These are phyloP conservation scores for Chymomyza caudatula DNA, from an alignment of 2,888 invertebrate genomes.

Conservation along the genomic window DNA sequence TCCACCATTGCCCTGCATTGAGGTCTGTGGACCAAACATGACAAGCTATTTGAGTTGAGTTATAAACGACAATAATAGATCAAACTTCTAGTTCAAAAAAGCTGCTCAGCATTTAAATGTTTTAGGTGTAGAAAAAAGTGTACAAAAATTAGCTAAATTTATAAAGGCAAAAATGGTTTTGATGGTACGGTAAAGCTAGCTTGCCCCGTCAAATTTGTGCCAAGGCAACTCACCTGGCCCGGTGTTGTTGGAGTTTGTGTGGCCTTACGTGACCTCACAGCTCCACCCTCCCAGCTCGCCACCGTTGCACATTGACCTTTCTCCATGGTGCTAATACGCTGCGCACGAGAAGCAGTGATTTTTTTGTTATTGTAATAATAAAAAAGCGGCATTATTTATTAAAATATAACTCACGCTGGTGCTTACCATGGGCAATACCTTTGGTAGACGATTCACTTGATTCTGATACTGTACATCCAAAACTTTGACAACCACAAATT, in stretches of 20 bases:
- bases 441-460: slow-evolving; percentile 80
- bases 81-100: neutral
- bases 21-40: slow-evolving; percentile 60
- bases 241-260: slow-evolving; percentile 78
- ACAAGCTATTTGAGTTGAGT: neutral
- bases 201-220: slow-evolving; percentile 18
- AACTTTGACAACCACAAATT: slow-evolving; percentile 91
- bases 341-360: slow-evolving; percentile 28
- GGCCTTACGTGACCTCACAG: slow-evolving; percentile 82
- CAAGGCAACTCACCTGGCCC: slow-evolving; percentile 73
- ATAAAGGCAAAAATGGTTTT: neutral
- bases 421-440: slow-evolving; percentile 78
- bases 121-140: neutral
- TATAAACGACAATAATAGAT: neutral
- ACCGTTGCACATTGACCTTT: slow-evolving; percentile 84
- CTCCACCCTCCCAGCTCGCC: slow-evolving; percentile 83
- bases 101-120: neutral
- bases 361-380: slow-evolving; percentile 4
- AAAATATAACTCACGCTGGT: slow-evolving; percentile 13
- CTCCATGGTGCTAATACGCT: slow-evolving; percentile 83
- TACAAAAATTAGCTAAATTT: neutral
- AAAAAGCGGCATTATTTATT: slow-evolving; percentile 43
- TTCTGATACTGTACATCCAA: slow-evolving; percentile 86
- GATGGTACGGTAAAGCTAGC: neutral
- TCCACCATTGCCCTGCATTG: slow-evolving; percentile 78